Evolutionary conservation across 2,797 vertebrate species (phyloP).

Genomic region (Notolepis coatsorum): DNA sequence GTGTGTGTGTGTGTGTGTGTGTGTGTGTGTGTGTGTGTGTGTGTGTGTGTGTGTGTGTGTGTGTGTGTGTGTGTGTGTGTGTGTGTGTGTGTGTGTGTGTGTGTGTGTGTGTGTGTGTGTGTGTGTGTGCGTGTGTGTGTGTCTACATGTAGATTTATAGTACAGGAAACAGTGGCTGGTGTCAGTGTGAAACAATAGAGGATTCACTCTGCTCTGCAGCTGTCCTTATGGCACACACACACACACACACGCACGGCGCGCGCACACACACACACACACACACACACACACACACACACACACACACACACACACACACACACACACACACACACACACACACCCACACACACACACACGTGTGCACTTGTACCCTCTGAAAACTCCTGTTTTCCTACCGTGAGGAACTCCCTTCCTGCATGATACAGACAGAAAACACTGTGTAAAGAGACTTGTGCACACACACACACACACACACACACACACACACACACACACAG

Average conservation of each 20-base stretch:
- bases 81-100: not conserved
- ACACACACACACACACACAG: constrained; percentile 20
- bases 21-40: not conserved
- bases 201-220: constrained; percentile 78
- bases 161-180: constrained; percentile 82
- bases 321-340: constrained; percentile 6
- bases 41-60: not conserved
- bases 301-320: not conserved
- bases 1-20: constrained; percentile 10
- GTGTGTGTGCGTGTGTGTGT: constrained; percentile 11
- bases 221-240: not conserved
- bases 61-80: constrained; percentile 1
- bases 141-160: constrained; percentile 83
- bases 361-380: no score
- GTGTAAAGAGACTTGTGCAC: not conserved
- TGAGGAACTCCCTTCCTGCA: no score
- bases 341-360: not conserved
- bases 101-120: not conserved
- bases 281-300: not conserved
- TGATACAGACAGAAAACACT: not conserved
- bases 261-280: constrained; percentile 3
- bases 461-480: constrained; percentile 15
- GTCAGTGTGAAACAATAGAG: constrained; percentile 87
- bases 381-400: no score
- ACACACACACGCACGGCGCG: constrained; percentile 12